These are phyloP conservation scores for Brenthis ino DNA, from an alignment of 2,888 invertebrate genomes.

Conservation along the genomic window DNA sequence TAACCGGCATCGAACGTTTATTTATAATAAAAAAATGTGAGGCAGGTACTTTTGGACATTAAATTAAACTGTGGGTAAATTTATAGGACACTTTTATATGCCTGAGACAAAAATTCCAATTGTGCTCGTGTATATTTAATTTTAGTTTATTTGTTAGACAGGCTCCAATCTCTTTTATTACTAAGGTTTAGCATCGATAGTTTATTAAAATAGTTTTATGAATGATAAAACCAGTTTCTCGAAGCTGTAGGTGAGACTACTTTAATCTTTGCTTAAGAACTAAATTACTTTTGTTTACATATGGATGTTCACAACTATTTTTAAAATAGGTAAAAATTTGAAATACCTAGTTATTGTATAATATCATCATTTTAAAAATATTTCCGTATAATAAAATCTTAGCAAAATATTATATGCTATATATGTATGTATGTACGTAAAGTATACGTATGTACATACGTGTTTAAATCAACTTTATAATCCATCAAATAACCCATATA, in stretches of 20 bases:
- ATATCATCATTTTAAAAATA: too few species aligned
- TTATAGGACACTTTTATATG: constrained; percentile 82
- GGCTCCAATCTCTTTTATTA: constrained; percentile 76
- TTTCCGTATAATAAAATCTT: too few species aligned
- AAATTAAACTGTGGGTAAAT: constrained; percentile 82
- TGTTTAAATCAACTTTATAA: too few species aligned
- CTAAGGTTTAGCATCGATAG: constrained; percentile 73
- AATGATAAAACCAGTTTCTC: constrained; percentile 72
- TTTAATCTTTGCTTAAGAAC: constrained; percentile 6
- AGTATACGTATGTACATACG: too few species aligned
- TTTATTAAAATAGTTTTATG: constrained; percentile 80
- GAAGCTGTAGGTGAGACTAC: constrained; percentile 35
- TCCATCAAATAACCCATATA: too few species aligned
- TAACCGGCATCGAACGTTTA: constrained; percentile 76
- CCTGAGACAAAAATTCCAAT: constrained; percentile 82
- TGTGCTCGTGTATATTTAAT: constrained; percentile 82
- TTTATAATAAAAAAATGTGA: constrained; percentile 76
- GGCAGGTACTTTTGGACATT: constrained; percentile 81
- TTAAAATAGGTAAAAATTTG: too few species aligned
- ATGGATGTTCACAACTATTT: too few species aligned
- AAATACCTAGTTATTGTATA: too few species aligned
- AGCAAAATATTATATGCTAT: too few species aligned
- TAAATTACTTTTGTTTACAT: constrained; percentile 9
- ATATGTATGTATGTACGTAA: too few species aligned
- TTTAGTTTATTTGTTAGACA: constrained; percentile 80